Evolutionary conservation across 2,113 vertebrate genomes (phyloP).

Genomic region (Semnornis frantzii): DNA sequence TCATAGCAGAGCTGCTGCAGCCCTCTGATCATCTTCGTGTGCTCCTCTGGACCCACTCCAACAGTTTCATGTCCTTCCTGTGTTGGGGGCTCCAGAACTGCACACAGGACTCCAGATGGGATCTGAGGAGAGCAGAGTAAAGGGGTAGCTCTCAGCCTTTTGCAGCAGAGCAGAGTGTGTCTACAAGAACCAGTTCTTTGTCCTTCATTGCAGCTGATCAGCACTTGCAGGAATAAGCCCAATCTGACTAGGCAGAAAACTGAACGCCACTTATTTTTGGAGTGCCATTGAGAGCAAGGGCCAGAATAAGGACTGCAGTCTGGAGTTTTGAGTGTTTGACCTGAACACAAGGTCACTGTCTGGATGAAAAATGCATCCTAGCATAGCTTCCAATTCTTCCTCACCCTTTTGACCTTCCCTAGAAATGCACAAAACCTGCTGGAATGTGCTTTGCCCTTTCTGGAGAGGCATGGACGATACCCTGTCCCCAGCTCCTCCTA

Average conservation of each 20-base stretch:
- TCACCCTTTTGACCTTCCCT: background rate
- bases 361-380: background rate
- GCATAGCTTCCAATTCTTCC: background rate
- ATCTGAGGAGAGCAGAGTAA: no score
- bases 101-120: no score
- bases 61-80: no score
- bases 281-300: background rate
- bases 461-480: conserved; percentile 67
- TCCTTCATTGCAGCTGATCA: background rate
- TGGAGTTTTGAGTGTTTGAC: background rate
- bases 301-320: background rate
- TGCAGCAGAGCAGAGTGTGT: background rate
- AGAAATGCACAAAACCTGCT: conserved; percentile 22
- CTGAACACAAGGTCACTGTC: background rate
- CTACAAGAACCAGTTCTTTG: background rate
- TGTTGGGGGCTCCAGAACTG: no score
- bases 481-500: background rate
- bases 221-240: background rate
- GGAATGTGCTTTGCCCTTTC: conserved; percentile 72
- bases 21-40: no score
- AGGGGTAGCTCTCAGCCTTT: background rate
- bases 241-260: background rate
- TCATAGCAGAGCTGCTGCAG: no score
- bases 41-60: no score
- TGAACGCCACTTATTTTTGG: background rate